A percentile compares a stretch with the other conserved stretches of the same genome.
Evolutionary conservation across 2,888 invertebrate genomes (phyloP).

Genomic region (Cheilosia vulpina): DNA sequence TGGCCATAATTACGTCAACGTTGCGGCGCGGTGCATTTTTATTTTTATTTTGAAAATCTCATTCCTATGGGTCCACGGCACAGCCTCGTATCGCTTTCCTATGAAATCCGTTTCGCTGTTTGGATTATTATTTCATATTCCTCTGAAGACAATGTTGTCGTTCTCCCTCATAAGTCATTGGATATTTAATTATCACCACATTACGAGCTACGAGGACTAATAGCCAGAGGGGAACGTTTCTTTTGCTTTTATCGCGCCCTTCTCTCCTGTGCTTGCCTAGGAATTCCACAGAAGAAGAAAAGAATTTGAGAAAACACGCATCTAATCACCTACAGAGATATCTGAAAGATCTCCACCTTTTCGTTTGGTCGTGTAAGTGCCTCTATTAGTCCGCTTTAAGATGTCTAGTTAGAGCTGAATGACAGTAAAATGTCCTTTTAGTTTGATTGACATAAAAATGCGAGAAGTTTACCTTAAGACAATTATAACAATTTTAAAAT

Average conservation of each 20-base stretch:
- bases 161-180: conserved; percentile 56
- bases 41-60: conserved; percentile 2
- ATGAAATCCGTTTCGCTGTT: conserved; percentile 42
- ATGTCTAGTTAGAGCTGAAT: conserved; percentile 43
- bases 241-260: conserved; percentile 32
- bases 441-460: conserved; percentile 81
- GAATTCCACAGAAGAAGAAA: conserved; percentile 62
- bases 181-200: conserved; percentile 73
- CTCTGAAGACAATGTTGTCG: conserved; percentile 28
- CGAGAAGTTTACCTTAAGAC: conserved; percentile 82
- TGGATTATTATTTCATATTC: conserved; percentile 72
- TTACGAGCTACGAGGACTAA: conserved; percentile 70
- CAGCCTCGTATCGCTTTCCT: conserved; percentile 62
- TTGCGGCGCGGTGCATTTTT: conserved; percentile 39
- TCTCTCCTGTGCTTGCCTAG: conserved; percentile 20
- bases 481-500: conserved; percentile 79
- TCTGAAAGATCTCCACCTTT: conserved; percentile 55
- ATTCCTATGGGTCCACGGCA: conserved; percentile 61
- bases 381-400: conserved; percentile 55
- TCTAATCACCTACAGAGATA: conserved; percentile 71
- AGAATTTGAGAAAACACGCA: conserved; percentile 68
- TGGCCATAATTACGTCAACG: conserved; percentile 43
- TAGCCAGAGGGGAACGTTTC: conserved; percentile 53
- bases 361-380: conserved; percentile 47
- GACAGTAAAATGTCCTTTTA: conserved; percentile 63